Base-by-base conservation (phyloP, 2,797 vertebrate genomes). In the Clamator glandarius region DNA sequence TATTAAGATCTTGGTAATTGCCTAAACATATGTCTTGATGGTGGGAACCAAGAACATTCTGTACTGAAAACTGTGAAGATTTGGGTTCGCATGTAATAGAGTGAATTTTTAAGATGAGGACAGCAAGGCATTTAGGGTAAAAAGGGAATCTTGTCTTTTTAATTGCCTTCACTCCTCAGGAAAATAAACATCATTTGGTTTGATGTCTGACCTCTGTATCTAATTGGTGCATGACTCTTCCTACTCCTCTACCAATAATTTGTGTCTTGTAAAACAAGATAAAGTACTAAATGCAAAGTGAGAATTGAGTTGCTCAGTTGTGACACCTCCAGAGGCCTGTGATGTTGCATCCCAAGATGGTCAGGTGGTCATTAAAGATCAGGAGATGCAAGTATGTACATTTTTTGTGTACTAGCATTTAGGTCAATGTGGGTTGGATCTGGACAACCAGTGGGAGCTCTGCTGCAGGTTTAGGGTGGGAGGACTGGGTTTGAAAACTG, bases 121-220 rank as follows among this genome's bases (percentile, higher is more conserved):
- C 46, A 67, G 54, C 36, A 68, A 92, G 64, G 59, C 44, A 68
- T 77, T 79, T 50, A 74, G 55, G 74, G 19, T 70, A 42, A 84
- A 93, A 85, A 90, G 68, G 84, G 84, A 89, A 67, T 64, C 31
- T 84, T 84, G 1, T 39, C 39, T 84, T 93, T 93, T 73, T 61
- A 85, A 63, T 64, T 84, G 81, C 72, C 72, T 66, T 94, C 36
- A 70, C 61, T 91, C 81, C 78, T 93, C 91, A 80, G 92, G 89
- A 92, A 89, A 96, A 96, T 93, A 92, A 91, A 85, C 33, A 63
- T 20, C 0, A 0, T 79, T 87, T 94, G 61, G 41, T 87, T 94
- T 93, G 87, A 84, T 76, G 54, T 72, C 68, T 67, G 67, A 59
- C n/a, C 35, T 93, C 59, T n/a, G 1, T 31, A 86, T 39, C 42